Conservation (phyloP, 1,140 invertebrate species). For the Probaryconus sp. region DNA sequence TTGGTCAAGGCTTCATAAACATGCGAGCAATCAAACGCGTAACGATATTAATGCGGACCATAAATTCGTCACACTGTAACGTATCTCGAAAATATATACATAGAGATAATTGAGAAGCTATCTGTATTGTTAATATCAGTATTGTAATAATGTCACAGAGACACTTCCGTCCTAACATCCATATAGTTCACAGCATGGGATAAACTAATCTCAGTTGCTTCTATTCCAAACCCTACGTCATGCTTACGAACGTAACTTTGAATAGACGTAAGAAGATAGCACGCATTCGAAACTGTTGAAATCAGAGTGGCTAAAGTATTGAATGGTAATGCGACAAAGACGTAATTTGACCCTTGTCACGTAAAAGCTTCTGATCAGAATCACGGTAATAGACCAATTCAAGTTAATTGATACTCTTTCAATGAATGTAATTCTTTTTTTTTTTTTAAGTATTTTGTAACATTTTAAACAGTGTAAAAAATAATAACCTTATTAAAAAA, state of each 20-base stretch:
- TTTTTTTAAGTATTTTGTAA: no score
- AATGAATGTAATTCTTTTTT: no score
- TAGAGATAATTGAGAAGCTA: slow-evolving; percentile 25
- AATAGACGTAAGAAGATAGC: slow-evolving; percentile 41
- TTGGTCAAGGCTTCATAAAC: no score
- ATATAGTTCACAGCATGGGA: slow-evolving; percentile 43
- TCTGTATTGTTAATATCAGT: slow-evolving; percentile 31
- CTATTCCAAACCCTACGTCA: slow-evolving; percentile 48
- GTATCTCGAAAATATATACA: not conserved
- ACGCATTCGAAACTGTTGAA: slow-evolving; percentile 20
- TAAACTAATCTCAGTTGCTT: slow-evolving; percentile 51
- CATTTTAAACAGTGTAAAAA: no score
- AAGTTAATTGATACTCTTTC: no score
- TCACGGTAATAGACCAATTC: no score
- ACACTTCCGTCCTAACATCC: slow-evolving; percentile 15
- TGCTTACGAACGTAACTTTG: slow-evolving; percentile 27
- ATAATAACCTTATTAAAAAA: no score
- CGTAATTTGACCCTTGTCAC: slow-evolving; percentile 19
- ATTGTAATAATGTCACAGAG: slow-evolving; percentile 44
- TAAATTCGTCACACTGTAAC: not conserved
- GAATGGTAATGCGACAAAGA: not conserved
- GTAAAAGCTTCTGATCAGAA: no score
- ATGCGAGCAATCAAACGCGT: no score
- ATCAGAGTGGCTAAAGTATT: slow-evolving; percentile 13
- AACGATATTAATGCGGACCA: not conserved